phyloP scores from a whole-genome alignment of 2,797 vertebrate genomes.

The Oreochromis grahami region DNA sequence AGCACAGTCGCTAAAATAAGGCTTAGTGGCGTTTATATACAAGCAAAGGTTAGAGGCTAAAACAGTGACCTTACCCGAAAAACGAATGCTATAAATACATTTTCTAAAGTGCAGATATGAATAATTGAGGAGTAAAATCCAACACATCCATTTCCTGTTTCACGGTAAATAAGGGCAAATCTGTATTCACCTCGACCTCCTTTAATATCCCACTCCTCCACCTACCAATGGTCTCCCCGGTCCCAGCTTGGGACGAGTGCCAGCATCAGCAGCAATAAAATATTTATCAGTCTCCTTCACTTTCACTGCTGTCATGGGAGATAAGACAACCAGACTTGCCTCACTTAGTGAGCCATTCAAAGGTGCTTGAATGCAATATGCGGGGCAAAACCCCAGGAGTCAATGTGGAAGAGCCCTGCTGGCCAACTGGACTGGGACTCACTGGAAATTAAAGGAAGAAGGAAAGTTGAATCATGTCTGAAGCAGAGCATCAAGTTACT shows the following conservation, averaged over 20 bases:
- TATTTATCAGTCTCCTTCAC: constrained; percentile 72
- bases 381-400: constrained; percentile 7
- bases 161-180: constrained; percentile 51
- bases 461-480: constrained; percentile 34
- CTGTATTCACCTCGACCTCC: constrained; percentile 56
- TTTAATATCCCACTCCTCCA: constrained; percentile 24
- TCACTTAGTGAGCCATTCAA: constrained; percentile 40
- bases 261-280: constrained; percentile 69
- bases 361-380: background rate
- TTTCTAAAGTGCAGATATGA: constrained; percentile 49
- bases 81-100: constrained; percentile 19
- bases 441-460: constrained; percentile 22
- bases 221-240: background rate
- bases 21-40: background rate
- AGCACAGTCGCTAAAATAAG: background rate
- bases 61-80: constrained; percentile 10
- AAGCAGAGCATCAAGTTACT: background rate
- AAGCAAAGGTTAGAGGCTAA: background rate
- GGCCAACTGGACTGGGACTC: background rate
- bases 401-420: background rate
- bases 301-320: constrained; percentile 55
- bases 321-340: constrained; percentile 21
- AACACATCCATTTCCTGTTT: constrained; percentile 63
- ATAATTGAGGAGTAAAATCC: constrained; percentile 56
- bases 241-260: constrained; percentile 46